Evolutionary conservation across 2,888 invertebrate genomes (phyloP), one percentile per base, ranked within the genome.

Genomic region (Lapara coniferarum): DNA sequence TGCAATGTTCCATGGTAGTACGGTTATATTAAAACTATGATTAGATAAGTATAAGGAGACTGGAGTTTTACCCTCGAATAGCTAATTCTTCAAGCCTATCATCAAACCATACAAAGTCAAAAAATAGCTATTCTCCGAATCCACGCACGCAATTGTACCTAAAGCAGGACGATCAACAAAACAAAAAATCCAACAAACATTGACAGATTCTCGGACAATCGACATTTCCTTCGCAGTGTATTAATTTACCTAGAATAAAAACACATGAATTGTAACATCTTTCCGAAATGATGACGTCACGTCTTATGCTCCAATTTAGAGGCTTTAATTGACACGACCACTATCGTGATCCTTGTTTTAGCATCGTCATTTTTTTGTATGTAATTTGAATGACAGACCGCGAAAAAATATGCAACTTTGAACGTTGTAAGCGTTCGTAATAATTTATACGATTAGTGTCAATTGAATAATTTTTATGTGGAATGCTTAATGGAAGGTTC

Each of bases 381-480:
- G 74, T 75, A 73, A 71, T 69, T 68, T 73, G 75, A 78, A 71
- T 78, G 81, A 78, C 78, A 71, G 73, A 72, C 73, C 46, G 52
- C 59, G 74, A 77, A 79, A 80, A 75, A 74, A 77, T 44, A 53
- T 59, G 66, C 71, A 71, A 72, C 72, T 73, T 70, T 69, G 70
- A 72, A 67, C 67, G 46, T 66, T 57, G 69, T 59, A 72, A 70
- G 14, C 57, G 69, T 69, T 72, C 70, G 72, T 72, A 72, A 75
- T 75, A 74, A 75, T 76, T 75, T 72, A 75, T 71, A 73, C 73
- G 76, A 77, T 77, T 75, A 77, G 68, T 71, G 76, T 77, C 76
- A 72, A 59, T 73, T 70, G 73, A 68, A 69, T 73, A 69, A 76
- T 75, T 70, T 72, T 44, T 37, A 44, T 55, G 55, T 4, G 25